These are phyloP conservation scores for Istiophorus platypterus DNA, from an alignment of 2,113 vertebrate genomes.

Conservation along the genomic window DNA sequence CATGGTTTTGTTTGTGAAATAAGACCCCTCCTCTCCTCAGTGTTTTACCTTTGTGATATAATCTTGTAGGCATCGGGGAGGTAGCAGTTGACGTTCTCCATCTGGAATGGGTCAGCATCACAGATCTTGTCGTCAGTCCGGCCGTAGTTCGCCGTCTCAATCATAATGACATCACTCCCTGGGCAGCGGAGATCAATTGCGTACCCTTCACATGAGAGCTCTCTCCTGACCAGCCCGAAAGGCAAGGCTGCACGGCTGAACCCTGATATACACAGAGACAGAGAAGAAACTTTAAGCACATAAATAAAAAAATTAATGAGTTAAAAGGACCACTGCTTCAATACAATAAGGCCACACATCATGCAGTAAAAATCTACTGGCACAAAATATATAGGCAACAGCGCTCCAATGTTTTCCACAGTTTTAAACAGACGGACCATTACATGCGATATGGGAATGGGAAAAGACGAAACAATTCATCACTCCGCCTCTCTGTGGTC, in stretches of 20 bases:
- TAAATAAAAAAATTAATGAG: constrained; percentile 44
- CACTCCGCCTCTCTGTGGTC: constrained; percentile 69
- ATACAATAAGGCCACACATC: constrained; percentile 71
- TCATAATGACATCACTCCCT: constrained; percentile 98
- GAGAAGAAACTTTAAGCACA: constrained; percentile 37
- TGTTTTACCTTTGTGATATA: constrained; percentile 96
- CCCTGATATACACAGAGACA: constrained; percentile 76
- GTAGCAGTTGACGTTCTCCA: constrained; percentile 99
- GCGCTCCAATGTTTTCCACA: constrained; percentile 74
- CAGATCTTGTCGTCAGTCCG: constrained; percentile 99
- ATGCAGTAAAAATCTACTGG: constrained; percentile 64
- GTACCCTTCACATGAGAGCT: constrained; percentile 97
- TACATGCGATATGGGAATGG: constrained; percentile 66
- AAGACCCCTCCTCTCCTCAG: constrained; percentile 40
- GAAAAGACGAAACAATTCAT: constrained; percentile 69
- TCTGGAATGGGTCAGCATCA: constrained; percentile 98
- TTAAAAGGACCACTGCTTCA: constrained; percentile 47
- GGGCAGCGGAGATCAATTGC: constrained; percentile 98
- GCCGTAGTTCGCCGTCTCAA: constrained; percentile 98
- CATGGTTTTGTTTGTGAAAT: constrained; percentile 72
- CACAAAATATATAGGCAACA: constrained; percentile 68
- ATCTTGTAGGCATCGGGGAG: constrained; percentile 99
- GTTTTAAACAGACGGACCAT: constrained; percentile 71
- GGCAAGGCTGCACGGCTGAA: constrained; percentile 96
- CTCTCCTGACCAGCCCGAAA: constrained; percentile 95